Evolutionary conservation across 2,113 vertebrate species (phyloP).

Genomic region (Lepidothrix coronata): DNA sequence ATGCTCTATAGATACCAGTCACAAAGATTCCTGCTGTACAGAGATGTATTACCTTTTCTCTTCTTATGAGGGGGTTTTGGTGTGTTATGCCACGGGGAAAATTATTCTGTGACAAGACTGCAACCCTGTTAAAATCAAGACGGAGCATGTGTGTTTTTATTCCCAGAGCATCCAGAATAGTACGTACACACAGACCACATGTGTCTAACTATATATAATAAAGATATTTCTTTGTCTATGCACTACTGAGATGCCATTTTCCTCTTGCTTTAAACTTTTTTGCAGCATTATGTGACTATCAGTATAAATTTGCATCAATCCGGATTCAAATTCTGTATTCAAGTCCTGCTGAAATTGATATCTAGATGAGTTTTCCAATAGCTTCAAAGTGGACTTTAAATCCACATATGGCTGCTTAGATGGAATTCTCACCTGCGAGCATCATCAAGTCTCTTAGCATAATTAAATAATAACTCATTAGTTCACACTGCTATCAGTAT

Average conservation of each 20-base stretch:
- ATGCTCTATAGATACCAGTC: background rate
- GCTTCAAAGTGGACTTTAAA: background rate
- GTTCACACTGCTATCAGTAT: background rate
- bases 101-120: background rate
- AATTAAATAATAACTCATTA: background rate
- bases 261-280: background rate
- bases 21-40: background rate
- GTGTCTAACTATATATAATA: background rate
- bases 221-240: background rate
- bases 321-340: background rate
- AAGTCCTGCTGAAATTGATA: background rate
- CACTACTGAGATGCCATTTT: background rate
- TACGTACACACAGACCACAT: background rate
- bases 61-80: accelerated
- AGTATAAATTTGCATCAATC: background rate
- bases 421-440: background rate
- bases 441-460: background rate
- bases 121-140: background rate
- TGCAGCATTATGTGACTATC: accelerated
- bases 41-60: background rate
- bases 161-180: background rate
- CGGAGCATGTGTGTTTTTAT: background rate
- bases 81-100: background rate
- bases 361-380: background rate
- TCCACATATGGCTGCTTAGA: background rate